phyloP scores from a whole-genome alignment of 2,888 invertebrate genomes.

The Nephrotoma appendiculata region DNA sequence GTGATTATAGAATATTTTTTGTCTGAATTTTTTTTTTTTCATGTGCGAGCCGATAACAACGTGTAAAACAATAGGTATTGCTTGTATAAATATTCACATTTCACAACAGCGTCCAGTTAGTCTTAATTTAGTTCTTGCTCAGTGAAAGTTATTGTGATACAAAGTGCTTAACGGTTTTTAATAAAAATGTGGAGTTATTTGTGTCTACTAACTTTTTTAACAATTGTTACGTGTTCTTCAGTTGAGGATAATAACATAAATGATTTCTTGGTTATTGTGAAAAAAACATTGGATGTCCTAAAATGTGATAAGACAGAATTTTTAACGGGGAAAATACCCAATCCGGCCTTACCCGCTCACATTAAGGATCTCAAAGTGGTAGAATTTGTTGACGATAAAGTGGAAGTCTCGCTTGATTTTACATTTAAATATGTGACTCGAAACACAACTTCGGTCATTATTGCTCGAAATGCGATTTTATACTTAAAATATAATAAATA shows the following conservation, averaged over 20 bases:
- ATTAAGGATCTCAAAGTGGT: not conserved
- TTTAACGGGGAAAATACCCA: not conserved
- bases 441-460: not conserved
- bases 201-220: not conserved
- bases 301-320: not conserved
- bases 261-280: not conserved
- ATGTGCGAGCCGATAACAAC: not conserved
- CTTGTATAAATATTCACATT: not conserved
- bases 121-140: not conserved
- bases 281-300: not conserved
- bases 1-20: not conserved
- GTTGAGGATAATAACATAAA: not conserved
- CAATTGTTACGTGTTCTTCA: not conserved
- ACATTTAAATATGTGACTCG: not conserved
- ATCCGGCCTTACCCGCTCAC: not conserved
- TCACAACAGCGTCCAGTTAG: not conserved
- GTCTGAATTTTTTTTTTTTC: not conserved
- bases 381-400: not conserved
- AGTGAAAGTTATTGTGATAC: not conserved
- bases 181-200: not conserved
- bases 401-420: not conserved
- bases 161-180: not conserved
- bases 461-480: not conserved
- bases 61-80: not conserved
- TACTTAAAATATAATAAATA: not conserved